phyloP scores from a whole-genome alignment of 2,113 vertebrate genomes.

The Microcebus tavaratra region DNA sequence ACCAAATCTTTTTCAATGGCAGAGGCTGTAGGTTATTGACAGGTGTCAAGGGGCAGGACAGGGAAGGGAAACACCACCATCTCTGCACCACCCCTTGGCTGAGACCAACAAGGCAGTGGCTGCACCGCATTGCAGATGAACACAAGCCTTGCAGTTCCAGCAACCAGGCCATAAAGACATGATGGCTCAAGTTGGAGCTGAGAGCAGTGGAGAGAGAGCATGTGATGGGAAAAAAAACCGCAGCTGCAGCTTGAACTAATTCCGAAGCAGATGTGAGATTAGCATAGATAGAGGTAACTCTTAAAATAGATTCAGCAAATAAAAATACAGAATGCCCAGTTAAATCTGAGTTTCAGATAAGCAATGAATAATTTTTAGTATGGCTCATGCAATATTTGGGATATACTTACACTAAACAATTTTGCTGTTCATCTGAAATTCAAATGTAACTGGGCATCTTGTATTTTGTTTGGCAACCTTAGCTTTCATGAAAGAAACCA shows the following conservation, averaged over 20 bases:
- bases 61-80: not conserved
- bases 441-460: not conserved
- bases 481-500: not conserved
- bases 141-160: not conserved
- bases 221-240: not conserved
- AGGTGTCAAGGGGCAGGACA: not conserved
- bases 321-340: conserved; percentile 5
- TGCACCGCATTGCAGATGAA: not conserved
- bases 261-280: not conserved
- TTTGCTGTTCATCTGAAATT: conserved; percentile 23
- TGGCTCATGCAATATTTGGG: not conserved
- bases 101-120: not conserved
- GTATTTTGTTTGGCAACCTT: not conserved
- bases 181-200: not conserved
- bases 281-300: not conserved
- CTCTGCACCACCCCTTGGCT: not conserved
- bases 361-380: not conserved
- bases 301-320: not conserved
- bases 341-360: conserved; percentile 26
- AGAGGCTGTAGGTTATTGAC: not conserved
- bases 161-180: not conserved
- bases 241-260: not conserved
- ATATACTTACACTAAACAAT: not conserved
- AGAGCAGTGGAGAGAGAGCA: not conserved
- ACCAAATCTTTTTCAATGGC: not conserved